phyloP scores from a whole-genome alignment of 2,888 invertebrate genomes.

The Rapana venosa region DNA sequence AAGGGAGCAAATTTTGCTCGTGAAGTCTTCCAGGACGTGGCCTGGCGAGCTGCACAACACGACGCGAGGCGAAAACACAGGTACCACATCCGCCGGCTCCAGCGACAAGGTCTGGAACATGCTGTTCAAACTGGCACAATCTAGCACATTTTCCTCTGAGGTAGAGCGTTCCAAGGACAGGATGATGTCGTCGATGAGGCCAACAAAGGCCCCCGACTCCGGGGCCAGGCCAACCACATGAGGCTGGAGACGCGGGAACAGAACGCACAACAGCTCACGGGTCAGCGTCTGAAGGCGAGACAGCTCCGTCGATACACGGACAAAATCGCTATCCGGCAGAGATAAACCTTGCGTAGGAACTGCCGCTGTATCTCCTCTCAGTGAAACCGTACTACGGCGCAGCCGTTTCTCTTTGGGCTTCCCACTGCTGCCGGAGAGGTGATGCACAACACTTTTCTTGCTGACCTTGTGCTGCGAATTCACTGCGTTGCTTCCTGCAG shows the following conservation, averaged over 20 bases:
- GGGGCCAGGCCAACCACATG: slow-evolving; percentile 40
- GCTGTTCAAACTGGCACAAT: slow-evolving; percentile 40
- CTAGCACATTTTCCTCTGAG: slow-evolving; percentile 35
- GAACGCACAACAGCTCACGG: slow-evolving; percentile 41
- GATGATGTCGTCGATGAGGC: slow-evolving; percentile 43
- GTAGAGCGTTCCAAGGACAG: slow-evolving; percentile 37
- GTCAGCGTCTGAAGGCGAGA: slow-evolving; percentile 44
- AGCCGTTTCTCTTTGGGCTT: slow-evolving; percentile 1
- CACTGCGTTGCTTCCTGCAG: not conserved
- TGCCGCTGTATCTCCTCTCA: not conserved
- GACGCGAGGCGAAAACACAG: slow-evolving; percentile 44
- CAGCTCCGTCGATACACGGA: slow-evolving; percentile 12
- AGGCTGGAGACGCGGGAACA: slow-evolving; percentile 44
- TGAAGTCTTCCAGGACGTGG: slow-evolving; percentile 42
- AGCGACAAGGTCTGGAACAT: slow-evolving; percentile 35
- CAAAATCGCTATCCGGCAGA: slow-evolving; percentile 30
- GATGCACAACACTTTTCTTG: not conserved
- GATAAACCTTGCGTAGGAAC: not conserved
- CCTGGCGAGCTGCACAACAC: slow-evolving; percentile 47
- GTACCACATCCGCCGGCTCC: not conserved
- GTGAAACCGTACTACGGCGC: slow-evolving; percentile 30
- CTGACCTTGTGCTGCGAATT: not conserved
- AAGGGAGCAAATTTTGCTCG: slow-evolving; percentile 42
- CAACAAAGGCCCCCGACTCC: slow-evolving; percentile 26
- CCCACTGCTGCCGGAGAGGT: not conserved